phyloP scores from a whole-genome alignment of 2,888 invertebrate genomes.

The Athalia circularis region DNA sequence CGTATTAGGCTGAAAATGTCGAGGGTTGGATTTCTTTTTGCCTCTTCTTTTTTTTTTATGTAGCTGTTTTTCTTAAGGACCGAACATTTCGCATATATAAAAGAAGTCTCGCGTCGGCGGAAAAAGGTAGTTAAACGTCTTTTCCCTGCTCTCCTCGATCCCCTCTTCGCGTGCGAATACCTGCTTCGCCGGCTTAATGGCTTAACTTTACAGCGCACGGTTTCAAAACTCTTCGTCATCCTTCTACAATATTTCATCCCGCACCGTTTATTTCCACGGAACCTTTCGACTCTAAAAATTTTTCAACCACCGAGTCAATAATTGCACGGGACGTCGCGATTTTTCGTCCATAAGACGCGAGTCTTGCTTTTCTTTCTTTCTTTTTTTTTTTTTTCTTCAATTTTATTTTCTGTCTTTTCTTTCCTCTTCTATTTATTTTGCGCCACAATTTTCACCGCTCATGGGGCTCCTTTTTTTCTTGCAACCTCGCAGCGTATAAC shows the following conservation, averaged over 20 bases:
- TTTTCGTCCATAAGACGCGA: not conserved
- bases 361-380: not conserved
- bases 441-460: constrained; percentile 6
- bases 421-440: not conserved
- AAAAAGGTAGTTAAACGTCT: constrained; percentile 19
- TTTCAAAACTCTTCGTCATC: constrained; percentile 42
- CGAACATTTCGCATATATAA: not conserved
- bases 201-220: constrained; percentile 20
- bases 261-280: not conserved
- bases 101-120: constrained; percentile 38
- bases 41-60: no score
- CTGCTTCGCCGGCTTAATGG: constrained; percentile 30
- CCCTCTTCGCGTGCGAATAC: not conserved
- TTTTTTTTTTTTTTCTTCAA: not conserved
- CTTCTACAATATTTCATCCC: constrained; percentile 40
- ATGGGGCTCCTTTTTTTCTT: not conserved
- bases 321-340: constrained; percentile 24
- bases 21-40: not conserved
- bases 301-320: constrained; percentile 37
- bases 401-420: not conserved
- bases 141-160: not conserved
- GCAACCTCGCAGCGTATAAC: no score
- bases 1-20: not conserved
- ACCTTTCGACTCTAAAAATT: not conserved
- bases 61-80: not conserved